phyloP scores from a whole-genome alignment of 2,888 invertebrate species.

The Bimastos eiseni region DNA sequence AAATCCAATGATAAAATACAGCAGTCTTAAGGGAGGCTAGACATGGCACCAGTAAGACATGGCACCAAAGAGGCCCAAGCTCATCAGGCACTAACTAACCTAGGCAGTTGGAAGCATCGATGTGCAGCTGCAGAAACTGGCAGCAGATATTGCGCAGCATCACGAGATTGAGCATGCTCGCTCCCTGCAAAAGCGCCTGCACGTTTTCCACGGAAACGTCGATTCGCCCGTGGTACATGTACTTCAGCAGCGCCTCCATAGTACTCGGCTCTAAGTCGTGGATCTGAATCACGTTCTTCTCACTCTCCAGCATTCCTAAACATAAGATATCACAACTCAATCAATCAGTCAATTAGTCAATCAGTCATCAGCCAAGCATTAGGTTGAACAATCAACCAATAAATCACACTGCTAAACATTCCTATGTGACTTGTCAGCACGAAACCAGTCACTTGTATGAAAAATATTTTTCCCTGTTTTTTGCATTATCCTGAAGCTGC shows the following conservation, averaged over 20 bases:
- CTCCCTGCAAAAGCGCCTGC: constrained; percentile 57
- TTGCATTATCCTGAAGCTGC: too few species aligned
- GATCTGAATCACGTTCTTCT: constrained; percentile 52
- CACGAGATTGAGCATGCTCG: constrained; percentile 54
- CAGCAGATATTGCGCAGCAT: constrained; percentile 53
- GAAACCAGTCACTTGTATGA: too few species aligned
- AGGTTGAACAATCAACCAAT: too few species aligned
- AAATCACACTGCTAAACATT: too few species aligned
- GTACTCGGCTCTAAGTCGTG: constrained; percentile 55
- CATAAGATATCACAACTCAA: not conserved
- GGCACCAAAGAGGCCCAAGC: not conserved
- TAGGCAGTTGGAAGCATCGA: constrained; percentile 57
- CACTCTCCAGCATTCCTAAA: constrained; percentile 53
- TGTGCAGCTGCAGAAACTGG: constrained; percentile 56
- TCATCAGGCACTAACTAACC: constrained; percentile 48
- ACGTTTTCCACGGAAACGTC: constrained; percentile 58
- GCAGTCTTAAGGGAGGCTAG: not conserved
- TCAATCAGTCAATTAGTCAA: not conserved
- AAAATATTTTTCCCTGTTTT: too few species aligned
- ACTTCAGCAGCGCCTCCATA: constrained; percentile 56
- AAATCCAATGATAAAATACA: not conserved
- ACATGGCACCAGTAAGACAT: too few species aligned
- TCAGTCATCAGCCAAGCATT: not conserved
- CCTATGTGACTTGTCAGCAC: too few species aligned
- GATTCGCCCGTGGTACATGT: constrained; percentile 55